Conservation (phyloP, 2,113 vertebrate species). For the Nothocercus nigrocapillus region DNA sequence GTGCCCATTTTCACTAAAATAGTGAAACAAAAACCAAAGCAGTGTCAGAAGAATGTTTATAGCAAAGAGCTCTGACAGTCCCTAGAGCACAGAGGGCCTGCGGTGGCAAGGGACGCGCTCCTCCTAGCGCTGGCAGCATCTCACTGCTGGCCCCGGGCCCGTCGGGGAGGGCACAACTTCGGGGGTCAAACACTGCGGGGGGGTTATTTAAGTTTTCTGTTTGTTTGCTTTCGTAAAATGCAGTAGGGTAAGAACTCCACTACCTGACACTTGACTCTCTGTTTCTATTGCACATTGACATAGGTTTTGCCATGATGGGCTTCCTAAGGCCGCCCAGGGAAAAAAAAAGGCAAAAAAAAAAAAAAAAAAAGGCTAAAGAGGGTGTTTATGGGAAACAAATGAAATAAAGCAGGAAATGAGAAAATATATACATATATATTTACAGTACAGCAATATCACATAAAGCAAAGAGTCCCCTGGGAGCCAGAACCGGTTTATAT, state of each 20-base stretch:
- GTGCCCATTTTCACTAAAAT: neutral
- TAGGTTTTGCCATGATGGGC: accelerated
- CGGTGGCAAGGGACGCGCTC: slow-evolving; percentile 28
- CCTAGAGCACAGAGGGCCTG: too few species aligned
- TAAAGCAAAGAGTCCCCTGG: neutral
- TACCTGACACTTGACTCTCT: neutral
- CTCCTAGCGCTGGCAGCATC: slow-evolving; percentile 14
- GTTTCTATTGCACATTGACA: neutral
- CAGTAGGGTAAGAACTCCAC: too few species aligned
- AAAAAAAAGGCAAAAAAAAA: neutral
- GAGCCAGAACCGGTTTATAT: neutral
- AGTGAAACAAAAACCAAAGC: neutral
- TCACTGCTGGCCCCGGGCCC: neutral
- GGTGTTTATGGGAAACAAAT: accelerated
- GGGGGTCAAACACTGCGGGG: accelerated
- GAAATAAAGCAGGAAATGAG: neutral
- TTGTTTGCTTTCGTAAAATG: neutral
- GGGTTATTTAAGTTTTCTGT: too few species aligned
- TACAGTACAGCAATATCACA: neutral
- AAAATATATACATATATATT: neutral
- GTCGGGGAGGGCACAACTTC: too few species aligned
- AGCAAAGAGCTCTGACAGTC: neutral
- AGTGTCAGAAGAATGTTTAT: accelerated
- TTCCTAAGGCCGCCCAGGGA: neutral
- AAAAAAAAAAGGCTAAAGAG: neutral